A percentile compares a stretch with the other conserved stretches of the same genome.
Conservation (phyloP, 2,113 vertebrate species). For the Neofelis nebulosa region DNA sequence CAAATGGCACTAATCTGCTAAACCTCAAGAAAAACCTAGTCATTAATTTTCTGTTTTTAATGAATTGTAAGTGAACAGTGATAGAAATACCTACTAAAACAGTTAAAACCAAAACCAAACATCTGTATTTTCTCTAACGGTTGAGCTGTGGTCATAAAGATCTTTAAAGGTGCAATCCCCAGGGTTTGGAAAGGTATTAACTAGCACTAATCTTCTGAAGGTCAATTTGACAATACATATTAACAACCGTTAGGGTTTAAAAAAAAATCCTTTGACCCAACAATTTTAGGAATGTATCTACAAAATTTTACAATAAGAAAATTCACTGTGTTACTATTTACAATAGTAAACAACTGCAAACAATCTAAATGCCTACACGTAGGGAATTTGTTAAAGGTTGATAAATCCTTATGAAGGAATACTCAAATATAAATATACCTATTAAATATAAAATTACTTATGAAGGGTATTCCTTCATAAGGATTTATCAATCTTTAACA, state of each 20-base stretch:
- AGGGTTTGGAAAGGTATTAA: conserved; percentile 3
- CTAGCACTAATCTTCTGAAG: not conserved
- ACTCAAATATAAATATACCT: not conserved
- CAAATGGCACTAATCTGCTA: conserved; percentile 43
- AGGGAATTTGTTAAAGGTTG: not conserved
- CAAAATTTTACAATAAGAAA: conserved; percentile 27
- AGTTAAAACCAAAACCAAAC: conserved; percentile 26
- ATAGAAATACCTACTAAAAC: conserved; percentile 29
- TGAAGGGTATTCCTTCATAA: not conserved
- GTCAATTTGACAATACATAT: not conserved
- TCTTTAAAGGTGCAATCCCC: conserved; percentile 4
- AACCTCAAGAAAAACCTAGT: conserved; percentile 23
- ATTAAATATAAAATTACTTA: not conserved
- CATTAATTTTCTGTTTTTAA: conserved; percentile 40
- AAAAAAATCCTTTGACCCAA: not conserved
- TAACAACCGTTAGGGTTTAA: not conserved
- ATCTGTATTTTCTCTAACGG: conserved; percentile 6
- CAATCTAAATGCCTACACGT: not conserved
- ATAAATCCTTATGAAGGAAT: not conserved
- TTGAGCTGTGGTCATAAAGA: not conserved
- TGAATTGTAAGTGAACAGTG: not conserved
- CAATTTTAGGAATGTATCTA: conserved; percentile 15
- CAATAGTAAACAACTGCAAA: conserved; percentile 11
- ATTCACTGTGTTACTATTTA: conserved; percentile 9
- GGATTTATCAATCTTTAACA: not conserved